phyloP scores from a whole-genome alignment of 2,113 vertebrate species.

The Percina caprodes region DNA sequence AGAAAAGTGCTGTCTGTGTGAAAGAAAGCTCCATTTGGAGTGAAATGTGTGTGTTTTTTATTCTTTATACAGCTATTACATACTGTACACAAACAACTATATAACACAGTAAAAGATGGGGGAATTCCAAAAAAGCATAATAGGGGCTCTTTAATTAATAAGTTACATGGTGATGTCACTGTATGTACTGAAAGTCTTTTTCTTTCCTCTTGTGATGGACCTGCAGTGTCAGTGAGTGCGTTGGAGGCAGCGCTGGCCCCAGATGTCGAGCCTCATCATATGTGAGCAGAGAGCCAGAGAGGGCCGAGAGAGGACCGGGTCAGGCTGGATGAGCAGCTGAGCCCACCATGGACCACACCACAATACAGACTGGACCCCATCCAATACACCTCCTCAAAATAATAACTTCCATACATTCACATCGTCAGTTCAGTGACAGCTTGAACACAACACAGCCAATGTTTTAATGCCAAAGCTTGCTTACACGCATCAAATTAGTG shows the following conservation, averaged over 20 bases:
- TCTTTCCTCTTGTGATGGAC: constrained; percentile 3
- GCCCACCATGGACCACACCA: background rate
- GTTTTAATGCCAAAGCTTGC: constrained; percentile 65
- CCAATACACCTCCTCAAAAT: background rate
- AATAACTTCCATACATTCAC: background rate
- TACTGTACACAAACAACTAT: too few relatives aligned
- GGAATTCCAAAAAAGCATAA: too few relatives aligned
- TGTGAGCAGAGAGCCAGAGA: constrained; percentile 61
- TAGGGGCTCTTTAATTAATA: too few relatives aligned
- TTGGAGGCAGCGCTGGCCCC: constrained; percentile 30
- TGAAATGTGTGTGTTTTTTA: too few relatives aligned
- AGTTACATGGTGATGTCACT: background rate
- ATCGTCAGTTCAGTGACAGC: background rate
- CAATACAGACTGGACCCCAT: background rate
- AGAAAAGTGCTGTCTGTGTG: too few relatives aligned
- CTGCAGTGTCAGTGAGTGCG: constrained; percentile 22
- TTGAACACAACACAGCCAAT: background rate
- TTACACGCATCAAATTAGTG: constrained; percentile 21
- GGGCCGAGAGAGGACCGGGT: constrained; percentile 2
- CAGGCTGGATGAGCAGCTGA: constrained; percentile 19
- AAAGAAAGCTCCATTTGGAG: too few relatives aligned
- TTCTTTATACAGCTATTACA: too few relatives aligned
- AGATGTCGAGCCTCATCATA: constrained; percentile 22
- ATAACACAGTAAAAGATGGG: too few relatives aligned
- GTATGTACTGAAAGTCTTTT: background rate